Evolutionary conservation across 2,113 vertebrate genomes (phyloP).

Genomic region (Paedocypris sp.): DNA sequence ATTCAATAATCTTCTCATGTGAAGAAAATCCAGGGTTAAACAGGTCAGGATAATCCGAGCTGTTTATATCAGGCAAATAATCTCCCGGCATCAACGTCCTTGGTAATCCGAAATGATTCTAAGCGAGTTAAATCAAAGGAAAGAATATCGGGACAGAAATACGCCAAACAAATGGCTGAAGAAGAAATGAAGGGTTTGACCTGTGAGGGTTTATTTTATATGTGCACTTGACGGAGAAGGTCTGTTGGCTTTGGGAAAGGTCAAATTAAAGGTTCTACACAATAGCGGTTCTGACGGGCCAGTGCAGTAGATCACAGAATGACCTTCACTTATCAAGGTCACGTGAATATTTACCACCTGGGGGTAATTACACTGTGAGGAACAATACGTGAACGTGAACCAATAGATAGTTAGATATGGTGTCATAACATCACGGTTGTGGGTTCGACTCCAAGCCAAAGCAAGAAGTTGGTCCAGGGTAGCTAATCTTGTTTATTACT

Average conservation of each 20-base stretch:
- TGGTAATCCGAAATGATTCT: background rate
- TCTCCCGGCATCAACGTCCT: background rate
- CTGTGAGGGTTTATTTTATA: too few relatives aligned
- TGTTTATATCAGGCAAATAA: constrained; percentile 8
- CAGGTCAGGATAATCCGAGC: constrained; percentile 4
- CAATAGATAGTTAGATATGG: too few relatives aligned
- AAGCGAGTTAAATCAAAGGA: background rate
- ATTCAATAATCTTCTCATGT: background rate
- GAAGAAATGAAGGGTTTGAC: too few relatives aligned
- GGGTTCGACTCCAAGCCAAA: too few relatives aligned
- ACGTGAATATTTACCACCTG: background rate
- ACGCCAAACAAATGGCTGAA: too few relatives aligned
- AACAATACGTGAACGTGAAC: too few relatives aligned
- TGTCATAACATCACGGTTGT: too few relatives aligned
- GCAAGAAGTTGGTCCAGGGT: too few relatives aligned
- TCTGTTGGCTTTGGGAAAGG: too few relatives aligned
- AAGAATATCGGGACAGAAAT: background rate
- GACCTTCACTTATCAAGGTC: background rate
- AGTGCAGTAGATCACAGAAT: background rate
- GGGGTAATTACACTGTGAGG: background rate
- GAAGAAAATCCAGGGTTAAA: constrained; percentile 7
- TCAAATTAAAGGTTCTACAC: background rate
- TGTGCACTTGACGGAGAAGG: too few relatives aligned
- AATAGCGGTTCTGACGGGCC: background rate
- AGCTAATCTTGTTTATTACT: too few relatives aligned